These are phyloP conservation scores for Etheostoma spectabile DNA, from an alignment of 2,113 vertebrate genomes.

Conservation along the genomic window DNA sequence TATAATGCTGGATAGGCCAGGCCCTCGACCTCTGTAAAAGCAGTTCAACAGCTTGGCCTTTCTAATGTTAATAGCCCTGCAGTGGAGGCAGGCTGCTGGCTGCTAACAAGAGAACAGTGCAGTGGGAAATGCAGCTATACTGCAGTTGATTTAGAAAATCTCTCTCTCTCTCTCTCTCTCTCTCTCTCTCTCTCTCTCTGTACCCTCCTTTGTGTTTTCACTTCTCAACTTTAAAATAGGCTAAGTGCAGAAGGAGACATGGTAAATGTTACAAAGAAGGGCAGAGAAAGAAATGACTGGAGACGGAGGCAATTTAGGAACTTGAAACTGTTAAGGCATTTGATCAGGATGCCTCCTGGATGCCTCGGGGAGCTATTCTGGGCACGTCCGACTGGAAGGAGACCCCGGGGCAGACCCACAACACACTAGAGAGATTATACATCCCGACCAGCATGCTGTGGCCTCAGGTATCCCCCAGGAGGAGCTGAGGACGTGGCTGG, in stretches of 20 bases:
- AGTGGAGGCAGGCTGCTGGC: slow-evolving; percentile 28
- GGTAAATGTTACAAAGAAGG: slow-evolving; percentile 41
- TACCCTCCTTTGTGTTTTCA: slow-evolving; percentile 32
- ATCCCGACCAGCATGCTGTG: slow-evolving; percentile 30
- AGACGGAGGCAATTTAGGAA: slow-evolving; percentile 39
- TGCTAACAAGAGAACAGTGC: slow-evolving; percentile 44
- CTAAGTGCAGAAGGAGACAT: slow-evolving; percentile 17
- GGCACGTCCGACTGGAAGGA: slow-evolving; percentile 46
- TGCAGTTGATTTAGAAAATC: slow-evolving; percentile 47
- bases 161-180: slow-evolving; percentile 5
- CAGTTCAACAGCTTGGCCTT: slow-evolving; percentile 44
- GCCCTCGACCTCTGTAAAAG: slow-evolving; percentile 39
- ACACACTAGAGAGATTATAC: slow-evolving; percentile 55
- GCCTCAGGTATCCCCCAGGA: slow-evolving; percentile 33
- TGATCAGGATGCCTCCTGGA: slow-evolving; percentile 44
- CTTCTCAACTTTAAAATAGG: slow-evolving; percentile 54
- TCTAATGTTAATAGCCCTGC: slow-evolving; percentile 49
- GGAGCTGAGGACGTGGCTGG: slow-evolving; percentile 26
- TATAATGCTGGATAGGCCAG: slow-evolving; percentile 25
- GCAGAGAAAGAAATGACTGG: slow-evolving; percentile 13
- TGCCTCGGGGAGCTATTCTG: slow-evolving; percentile 46
- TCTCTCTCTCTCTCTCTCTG: background rate
- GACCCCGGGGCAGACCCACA: slow-evolving; percentile 43
- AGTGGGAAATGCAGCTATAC: slow-evolving; percentile 36
- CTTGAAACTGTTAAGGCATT: slow-evolving; percentile 24